phyloP scores from a whole-genome alignment of 2,888 invertebrate genomes.

The Eutolmus rufibarbis region DNA sequence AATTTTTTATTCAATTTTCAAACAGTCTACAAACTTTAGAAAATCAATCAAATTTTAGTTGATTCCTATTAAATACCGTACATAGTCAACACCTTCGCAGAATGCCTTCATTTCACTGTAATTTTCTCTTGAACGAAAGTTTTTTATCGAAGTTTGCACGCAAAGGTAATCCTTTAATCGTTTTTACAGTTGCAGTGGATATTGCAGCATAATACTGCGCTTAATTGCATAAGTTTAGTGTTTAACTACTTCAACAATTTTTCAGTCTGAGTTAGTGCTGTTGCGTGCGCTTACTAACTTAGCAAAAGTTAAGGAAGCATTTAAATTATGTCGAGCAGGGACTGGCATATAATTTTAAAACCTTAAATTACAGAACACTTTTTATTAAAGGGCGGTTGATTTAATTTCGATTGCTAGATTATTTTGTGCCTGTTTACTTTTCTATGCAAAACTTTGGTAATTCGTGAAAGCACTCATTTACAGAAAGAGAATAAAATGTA shows the following conservation, averaged over 20 bases:
- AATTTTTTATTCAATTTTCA: neutral
- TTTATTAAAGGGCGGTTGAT: neutral
- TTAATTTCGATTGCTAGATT: neutral
- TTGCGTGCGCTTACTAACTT: neutral
- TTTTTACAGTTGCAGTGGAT: neutral
- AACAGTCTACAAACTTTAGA: neutral
- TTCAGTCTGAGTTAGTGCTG: neutral
- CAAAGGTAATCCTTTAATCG: slow-evolving; percentile 12
- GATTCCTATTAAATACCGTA: neutral
- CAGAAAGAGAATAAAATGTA: neutral
- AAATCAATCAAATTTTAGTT: neutral
- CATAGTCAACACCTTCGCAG: neutral
- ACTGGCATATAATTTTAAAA: neutral
- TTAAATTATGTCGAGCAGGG: neutral
- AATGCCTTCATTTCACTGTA: neutral
- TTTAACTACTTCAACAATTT: slow-evolving; percentile 1
- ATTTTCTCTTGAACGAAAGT: slow-evolving; percentile 18
- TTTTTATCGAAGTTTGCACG: slow-evolving; percentile 8
- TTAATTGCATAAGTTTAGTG: slow-evolving; percentile 20
- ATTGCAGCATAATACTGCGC: slow-evolving; percentile 27
- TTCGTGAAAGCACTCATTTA: neutral
- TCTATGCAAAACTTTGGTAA: neutral
- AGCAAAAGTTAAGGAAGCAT: neutral
- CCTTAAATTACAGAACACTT: neutral
- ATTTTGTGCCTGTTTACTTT: neutral